A percentile compares a stretch with the other conserved stretches of the same genome.
Conservation (phyloP, 2,888 invertebrate species). For the Limnephilus rhombicus region DNA sequence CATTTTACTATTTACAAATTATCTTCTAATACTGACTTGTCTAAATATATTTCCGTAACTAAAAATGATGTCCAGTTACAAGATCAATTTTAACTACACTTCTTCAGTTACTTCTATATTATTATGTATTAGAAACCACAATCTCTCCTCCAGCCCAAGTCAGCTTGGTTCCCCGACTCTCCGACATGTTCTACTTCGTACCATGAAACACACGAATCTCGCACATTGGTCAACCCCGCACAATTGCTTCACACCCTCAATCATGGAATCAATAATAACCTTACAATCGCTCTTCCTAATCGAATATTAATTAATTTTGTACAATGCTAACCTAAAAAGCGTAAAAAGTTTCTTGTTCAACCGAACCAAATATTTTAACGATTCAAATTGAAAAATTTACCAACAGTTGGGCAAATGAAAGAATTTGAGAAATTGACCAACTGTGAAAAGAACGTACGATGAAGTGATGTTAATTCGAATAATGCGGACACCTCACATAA, state of each 20-base stretch:
- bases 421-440: slow-evolving; percentile 36
- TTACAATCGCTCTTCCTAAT: background rate
- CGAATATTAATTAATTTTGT: background rate
- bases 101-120: slow-evolving; percentile 15
- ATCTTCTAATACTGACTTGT: slow-evolving; percentile 64
- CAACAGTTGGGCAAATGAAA: background rate
- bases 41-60: slow-evolving; percentile 55
- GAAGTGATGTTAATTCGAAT: background rate
- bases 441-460: background rate
- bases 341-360: slow-evolving; percentile 25
- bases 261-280: background rate
- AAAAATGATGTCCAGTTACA: slow-evolving; percentile 39
- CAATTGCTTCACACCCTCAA: background rate
- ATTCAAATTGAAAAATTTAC: slow-evolving; percentile 8
- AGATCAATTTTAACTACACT: slow-evolving; percentile 43
- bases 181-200: background rate
- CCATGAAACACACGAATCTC: background rate
- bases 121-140: slow-evolving; percentile 3
- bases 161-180: background rate
- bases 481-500: slow-evolving; percentile 58
- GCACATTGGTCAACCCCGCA: background rate
- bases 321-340: slow-evolving; percentile 29
- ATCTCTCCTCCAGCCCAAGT: background rate
- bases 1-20: slow-evolving; percentile 63
- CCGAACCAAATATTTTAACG: background rate